Percentiles rank a stretch among this genome's conserved stretches.
These are phyloP conservation scores for Tuberolachnus salignus DNA, from an alignment of 2,888 invertebrate species.

Conservation along the genomic window DNA sequence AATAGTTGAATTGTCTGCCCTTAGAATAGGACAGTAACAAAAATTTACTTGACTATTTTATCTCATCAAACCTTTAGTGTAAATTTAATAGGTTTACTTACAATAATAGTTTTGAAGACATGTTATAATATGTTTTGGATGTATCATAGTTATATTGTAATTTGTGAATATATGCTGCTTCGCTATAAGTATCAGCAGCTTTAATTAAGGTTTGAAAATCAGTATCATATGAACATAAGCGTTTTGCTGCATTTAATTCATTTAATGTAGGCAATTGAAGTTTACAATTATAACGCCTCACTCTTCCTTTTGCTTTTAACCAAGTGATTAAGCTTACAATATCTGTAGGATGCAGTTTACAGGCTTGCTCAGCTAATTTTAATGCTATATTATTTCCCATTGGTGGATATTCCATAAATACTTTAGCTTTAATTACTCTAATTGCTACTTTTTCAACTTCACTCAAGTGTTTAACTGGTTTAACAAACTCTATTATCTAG, in stretches of 20 bases:
- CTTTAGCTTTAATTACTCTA: constrained; percentile 9
- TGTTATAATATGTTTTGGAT: constrained; percentile 12
- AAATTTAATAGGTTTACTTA: too few species aligned
- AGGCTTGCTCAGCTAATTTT: constrained; percentile 14
- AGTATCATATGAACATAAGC: neutral
- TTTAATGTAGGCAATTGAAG: neutral
- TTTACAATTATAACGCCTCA: constrained; percentile 21
- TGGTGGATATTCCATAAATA: constrained; percentile 42
- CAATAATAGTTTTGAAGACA: constrained; percentile 11
- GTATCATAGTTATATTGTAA: neutral
- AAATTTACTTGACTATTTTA: too few species aligned
- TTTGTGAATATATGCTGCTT: constrained; percentile 13
- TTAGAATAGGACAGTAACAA: too few species aligned
- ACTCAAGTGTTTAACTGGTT: neutral
- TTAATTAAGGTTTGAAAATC: constrained; percentile 1
- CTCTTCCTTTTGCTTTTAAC: constrained; percentile 52
- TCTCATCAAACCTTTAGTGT: too few species aligned
- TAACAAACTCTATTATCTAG: constrained; percentile 9
- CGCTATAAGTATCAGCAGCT: constrained; percentile 20
- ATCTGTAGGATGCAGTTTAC: constrained; percentile 22
- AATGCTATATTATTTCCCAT: constrained; percentile 35
- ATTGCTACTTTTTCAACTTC: constrained; percentile 11
- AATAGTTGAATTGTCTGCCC: too few species aligned
- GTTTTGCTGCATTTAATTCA: constrained; percentile 15
- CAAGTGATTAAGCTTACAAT: constrained; percentile 28